A percentile compares a stretch with the other conserved stretches of the same genome.
Conservation (phyloP, 2,113 vertebrate species). For the Aptenodytes patagonicus region DNA sequence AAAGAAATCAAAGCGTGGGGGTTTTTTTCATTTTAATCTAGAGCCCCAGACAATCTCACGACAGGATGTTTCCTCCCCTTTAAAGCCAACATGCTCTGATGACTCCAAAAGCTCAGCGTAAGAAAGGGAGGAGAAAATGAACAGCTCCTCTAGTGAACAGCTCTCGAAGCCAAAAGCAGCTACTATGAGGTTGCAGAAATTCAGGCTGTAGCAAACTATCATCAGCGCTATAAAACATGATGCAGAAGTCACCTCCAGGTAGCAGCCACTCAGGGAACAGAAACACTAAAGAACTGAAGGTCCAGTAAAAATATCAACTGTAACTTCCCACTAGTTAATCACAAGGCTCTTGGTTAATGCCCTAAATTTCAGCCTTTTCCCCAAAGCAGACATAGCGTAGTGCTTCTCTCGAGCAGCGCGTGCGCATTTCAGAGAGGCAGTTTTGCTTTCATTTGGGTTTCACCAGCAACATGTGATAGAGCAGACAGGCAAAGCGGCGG, state of each 20-base stretch:
- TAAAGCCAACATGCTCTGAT: not conserved
- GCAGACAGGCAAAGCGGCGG: not conserved
- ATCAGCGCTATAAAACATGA: not conserved
- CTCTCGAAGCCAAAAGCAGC: not conserved
- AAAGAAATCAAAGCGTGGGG: not conserved
- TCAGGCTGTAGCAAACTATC: not conserved
- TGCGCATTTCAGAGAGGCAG: not conserved
- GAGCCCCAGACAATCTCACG: not conserved
- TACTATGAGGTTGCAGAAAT: not conserved
- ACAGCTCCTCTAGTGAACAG: not conserved
- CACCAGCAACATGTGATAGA: not conserved
- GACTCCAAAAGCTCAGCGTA: not conserved
- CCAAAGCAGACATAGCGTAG: fast-evolving
- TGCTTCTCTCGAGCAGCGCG: not conserved
- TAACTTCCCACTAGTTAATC: not conserved
- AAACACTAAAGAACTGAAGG: not conserved
- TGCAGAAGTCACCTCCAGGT: not conserved
- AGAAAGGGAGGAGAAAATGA: not conserved
- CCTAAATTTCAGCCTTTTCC: not conserved
- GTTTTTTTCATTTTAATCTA: not conserved
- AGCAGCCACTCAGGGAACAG: not conserved
- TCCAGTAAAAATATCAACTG: not conserved
- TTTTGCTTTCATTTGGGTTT: not conserved
- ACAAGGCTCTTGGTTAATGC: not conserved
- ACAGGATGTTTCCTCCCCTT: not conserved